Conservation (phyloP, 1,140 invertebrate species). For the Apis cerana region DNA sequence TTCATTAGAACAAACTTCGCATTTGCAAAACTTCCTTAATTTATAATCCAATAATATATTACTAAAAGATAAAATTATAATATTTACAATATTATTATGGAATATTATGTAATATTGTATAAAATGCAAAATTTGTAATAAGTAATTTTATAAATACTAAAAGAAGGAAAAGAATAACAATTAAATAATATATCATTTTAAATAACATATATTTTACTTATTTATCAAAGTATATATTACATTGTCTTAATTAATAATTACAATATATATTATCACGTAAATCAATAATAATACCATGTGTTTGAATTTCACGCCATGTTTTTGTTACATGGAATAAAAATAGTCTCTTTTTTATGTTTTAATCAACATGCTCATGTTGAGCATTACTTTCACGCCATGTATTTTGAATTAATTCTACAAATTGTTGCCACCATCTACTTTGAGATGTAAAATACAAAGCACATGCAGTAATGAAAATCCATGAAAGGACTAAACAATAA, state of each 20-base stretch:
- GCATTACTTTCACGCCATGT: slow-evolving; percentile 95
- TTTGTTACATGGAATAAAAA: not conserved
- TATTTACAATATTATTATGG: not conserved
- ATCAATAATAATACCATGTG: slow-evolving; percentile 15
- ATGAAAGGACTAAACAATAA: slow-evolving; percentile 91
- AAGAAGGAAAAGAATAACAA: not conserved
- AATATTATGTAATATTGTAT: not conserved
- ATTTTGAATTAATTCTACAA: slow-evolving; percentile 92
- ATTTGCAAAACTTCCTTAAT: slow-evolving; percentile 30
- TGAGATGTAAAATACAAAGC: slow-evolving; percentile 88
- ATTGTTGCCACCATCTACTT: slow-evolving; percentile 89
- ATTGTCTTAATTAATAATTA: slow-evolving; percentile 34
- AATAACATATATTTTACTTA: slow-evolving; percentile 21
- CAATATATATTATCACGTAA: slow-evolving; percentile 15
- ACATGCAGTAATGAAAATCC: slow-evolving; percentile 92
- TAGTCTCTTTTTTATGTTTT: slow-evolving; percentile 49
- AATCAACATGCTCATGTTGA: slow-evolving; percentile 88
- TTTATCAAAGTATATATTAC: slow-evolving; percentile 48
- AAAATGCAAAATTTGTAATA: not conserved
- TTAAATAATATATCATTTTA: not conserved
- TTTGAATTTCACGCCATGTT: not conserved
- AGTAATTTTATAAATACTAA: not conserved
- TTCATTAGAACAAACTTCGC: slow-evolving; percentile 2
- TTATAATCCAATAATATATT: not conserved
- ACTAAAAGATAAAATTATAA: not conserved